Base-by-base conservation (phyloP, 1,140 invertebrate genomes). In the Adoxophyes honmai region DNA sequence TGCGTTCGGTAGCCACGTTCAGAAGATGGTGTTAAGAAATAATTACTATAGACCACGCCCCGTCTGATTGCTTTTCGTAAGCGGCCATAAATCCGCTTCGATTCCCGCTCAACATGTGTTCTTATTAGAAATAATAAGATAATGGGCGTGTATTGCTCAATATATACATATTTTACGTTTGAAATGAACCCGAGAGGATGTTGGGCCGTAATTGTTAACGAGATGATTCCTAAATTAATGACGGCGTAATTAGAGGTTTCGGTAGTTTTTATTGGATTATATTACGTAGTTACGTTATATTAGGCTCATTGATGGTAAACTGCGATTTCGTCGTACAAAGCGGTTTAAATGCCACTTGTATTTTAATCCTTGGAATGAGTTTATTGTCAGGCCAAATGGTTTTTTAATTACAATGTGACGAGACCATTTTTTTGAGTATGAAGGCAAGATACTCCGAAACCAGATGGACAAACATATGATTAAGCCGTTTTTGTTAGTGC, bases 21-120 rank as follows among this genome's bases (percentile, higher is more conserved):
- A 66, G 73, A 73, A 64, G 75, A 83, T 79, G 71, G 81, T 82
- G 82, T 86, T 84, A 88, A 80, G 83, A 85, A 88, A 86, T 88
- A 86, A 88, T 86, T 88, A 88, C 77, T 57, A 55, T 64, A 48
- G 64, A 80, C 75, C 77, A 84, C 86, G 79, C 86, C 86, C 71
- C 73, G 60, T 66, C 69, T 81, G 79, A 86, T 88, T 88, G 82
- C 66, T 86, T 88, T 88, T 84, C 69, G 79, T 80, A 84, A 86
- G 59, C 28, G 60, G 61, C 72, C 79, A 70, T 88, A 88, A 88
- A 86, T 86, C 70, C 77, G 68, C 44, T 78, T 74, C 60, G 66
- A 78, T 77, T 77, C 64, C 66, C 48, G 55, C 59, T 48, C 56
- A 38, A 54, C 21, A 65, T 62, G 64, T 61, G 53, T 64, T 64